Evolutionary conservation across 2,113 vertebrate species (phyloP).

Genomic region (Galeopterus variegatus): DNA sequence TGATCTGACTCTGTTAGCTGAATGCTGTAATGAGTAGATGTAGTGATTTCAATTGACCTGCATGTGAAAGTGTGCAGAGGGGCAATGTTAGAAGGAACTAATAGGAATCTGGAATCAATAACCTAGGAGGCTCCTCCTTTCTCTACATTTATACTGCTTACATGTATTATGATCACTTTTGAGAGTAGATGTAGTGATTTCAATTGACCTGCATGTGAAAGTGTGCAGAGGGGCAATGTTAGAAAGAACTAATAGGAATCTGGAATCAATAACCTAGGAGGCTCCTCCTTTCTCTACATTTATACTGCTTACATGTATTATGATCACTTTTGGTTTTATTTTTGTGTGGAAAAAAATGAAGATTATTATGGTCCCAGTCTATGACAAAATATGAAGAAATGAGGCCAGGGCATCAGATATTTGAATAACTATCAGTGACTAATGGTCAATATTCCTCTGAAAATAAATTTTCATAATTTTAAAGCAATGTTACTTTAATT

Average conservation of each 20-base stretch:
- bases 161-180: background rate
- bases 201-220: background rate
- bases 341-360: background rate
- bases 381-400: background rate
- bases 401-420: background rate
- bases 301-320: background rate
- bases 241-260: background rate
- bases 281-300: background rate
- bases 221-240: background rate
- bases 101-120: too few species aligned
- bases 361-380: background rate
- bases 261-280: background rate
- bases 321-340: background rate
- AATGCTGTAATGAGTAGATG: background rate
- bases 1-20: background rate
- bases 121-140: background rate
- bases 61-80: background rate
- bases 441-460: background rate
- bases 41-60: background rate
- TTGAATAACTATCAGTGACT: background rate
- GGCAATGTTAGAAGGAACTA: background rate
- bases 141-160: background rate
- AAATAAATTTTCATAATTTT: constrained; percentile 54
- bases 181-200: background rate
- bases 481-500: background rate